Base-by-base conservation (phyloP, 1,140 invertebrate species). In the Ceratosolen fusciceps region DNA sequence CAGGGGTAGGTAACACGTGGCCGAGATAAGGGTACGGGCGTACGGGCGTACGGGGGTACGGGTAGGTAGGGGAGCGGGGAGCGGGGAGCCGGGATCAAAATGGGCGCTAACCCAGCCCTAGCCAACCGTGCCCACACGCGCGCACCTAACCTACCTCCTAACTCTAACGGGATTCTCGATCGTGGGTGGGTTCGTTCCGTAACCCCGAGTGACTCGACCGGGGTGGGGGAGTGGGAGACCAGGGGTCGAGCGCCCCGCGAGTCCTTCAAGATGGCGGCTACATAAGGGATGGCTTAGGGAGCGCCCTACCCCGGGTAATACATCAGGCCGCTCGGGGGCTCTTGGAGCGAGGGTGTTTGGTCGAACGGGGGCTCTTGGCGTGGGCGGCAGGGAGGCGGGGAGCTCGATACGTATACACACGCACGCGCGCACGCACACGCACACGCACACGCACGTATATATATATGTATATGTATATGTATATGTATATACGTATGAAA, bases 141-240 rank as follows among this genome's bases (percentile, higher is more conserved):
- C n/a, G n/a, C n/a, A n/a, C n/a, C n/a, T n/a, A n/a, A n/a, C n/a
- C n/a, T n/a, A n/a, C n/a, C n/a, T 89, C 85, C 87, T 89, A 90
- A 89, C 86, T 90, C 88, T 89, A 90, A 90, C 88, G 84, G 89
- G 88, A 90, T 90, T 90, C 88, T 87, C 87, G 87, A 90, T 89
- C 87, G 88, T 88, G 86, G 88, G 88, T 87, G 87, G 88, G 85
- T 83, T 54, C 26, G n/a, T n/a, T 52, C 60, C 26, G 21, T 68
- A 14, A n/a, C 47, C 9, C 26, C 4, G 60, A 31, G 60, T 65
- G 16, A 21, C n/a, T 9, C 3, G 5, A 3, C 29, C 26, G 58
- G 58, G 58, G 82, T 78, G 82, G 83, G 74, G 81, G 56, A 4
- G 10, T 52, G 21, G 52, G 77, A 49, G 62, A 24, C 26, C 56